Evolutionary conservation across 2,797 vertebrate genomes (phyloP).

Genomic region (Bradypodion ventrale): DNA sequence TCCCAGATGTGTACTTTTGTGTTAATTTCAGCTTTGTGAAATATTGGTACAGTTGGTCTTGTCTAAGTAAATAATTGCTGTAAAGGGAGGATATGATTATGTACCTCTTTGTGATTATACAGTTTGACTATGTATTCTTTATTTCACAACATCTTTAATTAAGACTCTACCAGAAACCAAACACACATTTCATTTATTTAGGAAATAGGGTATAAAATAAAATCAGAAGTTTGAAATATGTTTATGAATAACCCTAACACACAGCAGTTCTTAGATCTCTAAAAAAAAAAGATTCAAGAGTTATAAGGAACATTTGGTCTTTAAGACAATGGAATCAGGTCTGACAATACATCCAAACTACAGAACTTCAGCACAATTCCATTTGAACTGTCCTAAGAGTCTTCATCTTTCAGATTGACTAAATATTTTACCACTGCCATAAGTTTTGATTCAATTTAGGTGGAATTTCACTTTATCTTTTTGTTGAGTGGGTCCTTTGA

Average conservation of each 20-base stretch:
- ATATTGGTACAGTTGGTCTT: constrained; percentile 31
- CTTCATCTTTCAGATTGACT: too few species aligned
- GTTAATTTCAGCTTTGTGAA: too few species aligned
- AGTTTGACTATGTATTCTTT: constrained; percentile 51
- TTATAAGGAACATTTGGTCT: background rate
- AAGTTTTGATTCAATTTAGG: background rate
- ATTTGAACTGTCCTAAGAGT: background rate
- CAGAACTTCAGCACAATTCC: background rate
- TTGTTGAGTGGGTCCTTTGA: too few species aligned
- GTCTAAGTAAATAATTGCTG: constrained; percentile 45
- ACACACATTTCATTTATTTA: constrained; percentile 44
- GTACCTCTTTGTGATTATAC: constrained; percentile 49
- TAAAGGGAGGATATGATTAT: constrained; percentile 50
- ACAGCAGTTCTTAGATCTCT: background rate
- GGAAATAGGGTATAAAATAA: constrained; percentile 38
- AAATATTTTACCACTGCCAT: too few species aligned
- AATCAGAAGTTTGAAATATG: constrained; percentile 22
- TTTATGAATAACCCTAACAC: background rate
- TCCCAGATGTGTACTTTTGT: too few species aligned
- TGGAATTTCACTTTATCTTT: too few species aligned
- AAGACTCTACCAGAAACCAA: constrained; percentile 47
- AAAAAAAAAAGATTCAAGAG: constrained; percentile 8
- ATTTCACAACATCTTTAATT: too few species aligned
- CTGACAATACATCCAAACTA: background rate
- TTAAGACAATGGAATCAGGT: background rate